Conservation (phyloP, 2,888 invertebrate genomes). For the Aradus depressus region DNA sequence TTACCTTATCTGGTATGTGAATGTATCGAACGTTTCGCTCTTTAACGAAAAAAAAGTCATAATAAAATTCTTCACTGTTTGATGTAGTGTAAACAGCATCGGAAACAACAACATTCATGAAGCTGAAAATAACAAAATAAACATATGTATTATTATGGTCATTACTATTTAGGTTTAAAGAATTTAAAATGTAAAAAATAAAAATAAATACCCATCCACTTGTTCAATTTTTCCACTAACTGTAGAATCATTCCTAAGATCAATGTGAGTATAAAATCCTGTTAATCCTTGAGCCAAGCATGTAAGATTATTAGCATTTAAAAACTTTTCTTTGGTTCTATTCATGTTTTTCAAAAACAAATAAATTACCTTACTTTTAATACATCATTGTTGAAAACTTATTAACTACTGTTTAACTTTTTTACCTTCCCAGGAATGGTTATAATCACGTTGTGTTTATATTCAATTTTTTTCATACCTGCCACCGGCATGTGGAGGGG, state of each 20-base stretch:
- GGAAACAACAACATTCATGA: conserved; percentile 54
- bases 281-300: conserved; percentile 51
- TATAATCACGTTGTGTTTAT: too few relatives aligned
- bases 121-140: conserved; percentile 37
- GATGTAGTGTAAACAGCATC: conserved; percentile 52
- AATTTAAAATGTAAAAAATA: background rate
- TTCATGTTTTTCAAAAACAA: too few relatives aligned
- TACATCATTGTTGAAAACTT: too few relatives aligned
- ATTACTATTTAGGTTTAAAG: too few relatives aligned
- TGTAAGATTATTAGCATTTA: conserved; percentile 49
- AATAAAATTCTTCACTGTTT: conserved; percentile 47
- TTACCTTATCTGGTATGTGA: conserved; percentile 47
- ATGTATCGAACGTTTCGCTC: conserved; percentile 55
- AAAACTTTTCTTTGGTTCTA: conserved; percentile 34
- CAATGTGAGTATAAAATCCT: conserved; percentile 49
- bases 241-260: conserved; percentile 53
- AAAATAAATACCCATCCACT: conserved; percentile 47
- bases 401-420: too few relatives aligned
- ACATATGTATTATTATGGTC: too few relatives aligned
- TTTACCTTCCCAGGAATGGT: too few relatives aligned
- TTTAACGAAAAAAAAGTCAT: conserved; percentile 51
- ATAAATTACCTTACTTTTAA: too few relatives aligned
- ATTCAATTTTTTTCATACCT: too few relatives aligned
- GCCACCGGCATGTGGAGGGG: too few relatives aligned
- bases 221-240: conserved; percentile 48